phyloP scores from a whole-genome alignment of 2,113 vertebrate genomes.

The Sceloporus tristichus region DNA sequence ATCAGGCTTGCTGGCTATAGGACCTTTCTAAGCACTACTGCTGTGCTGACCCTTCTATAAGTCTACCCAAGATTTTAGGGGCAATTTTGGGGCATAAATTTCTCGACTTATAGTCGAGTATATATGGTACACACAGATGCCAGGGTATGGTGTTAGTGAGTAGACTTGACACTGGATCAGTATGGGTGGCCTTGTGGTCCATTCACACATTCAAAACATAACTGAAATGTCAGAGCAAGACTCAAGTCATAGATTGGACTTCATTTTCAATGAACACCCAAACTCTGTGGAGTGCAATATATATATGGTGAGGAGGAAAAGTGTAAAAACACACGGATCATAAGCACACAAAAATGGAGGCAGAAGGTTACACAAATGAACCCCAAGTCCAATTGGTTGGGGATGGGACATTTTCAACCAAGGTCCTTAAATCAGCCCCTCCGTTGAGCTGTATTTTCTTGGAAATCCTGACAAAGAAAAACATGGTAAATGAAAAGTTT shows the following conservation, averaged over 20 bases:
- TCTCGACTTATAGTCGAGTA: too few relatives aligned
- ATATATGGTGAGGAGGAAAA: not conserved
- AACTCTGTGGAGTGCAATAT: slow-evolving; percentile 19
- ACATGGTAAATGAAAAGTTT: slow-evolving; percentile 65
- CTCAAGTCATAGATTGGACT: not conserved
- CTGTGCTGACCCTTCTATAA: too few relatives aligned
- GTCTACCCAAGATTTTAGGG: too few relatives aligned
- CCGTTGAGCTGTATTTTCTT: slow-evolving; percentile 56
- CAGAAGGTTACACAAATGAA: slow-evolving; percentile 12
- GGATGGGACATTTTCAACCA: slow-evolving; percentile 38
- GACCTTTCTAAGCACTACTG: too few relatives aligned
- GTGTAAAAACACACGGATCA: slow-evolving; percentile 21
- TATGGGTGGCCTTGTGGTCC: not conserved
- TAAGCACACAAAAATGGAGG: slow-evolving; percentile 61
- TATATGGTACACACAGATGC: not conserved
- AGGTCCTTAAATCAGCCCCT: slow-evolving; percentile 41
- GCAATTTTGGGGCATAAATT: too few relatives aligned
- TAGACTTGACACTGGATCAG: too few relatives aligned
- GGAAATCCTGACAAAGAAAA: slow-evolving; percentile 72
- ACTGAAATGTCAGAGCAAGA: not conserved
- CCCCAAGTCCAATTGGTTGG: slow-evolving; percentile 50
- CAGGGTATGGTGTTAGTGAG: not conserved
- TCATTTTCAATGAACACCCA: slow-evolving; percentile 61
- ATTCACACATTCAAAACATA: not conserved
- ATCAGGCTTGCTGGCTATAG: too few relatives aligned